A percentile compares a stretch with the other conserved stretches of the same genome.
Evolutionary conservation across 2,113 vertebrate species (phyloP).

Genomic region (Muscicapa adusta): DNA sequence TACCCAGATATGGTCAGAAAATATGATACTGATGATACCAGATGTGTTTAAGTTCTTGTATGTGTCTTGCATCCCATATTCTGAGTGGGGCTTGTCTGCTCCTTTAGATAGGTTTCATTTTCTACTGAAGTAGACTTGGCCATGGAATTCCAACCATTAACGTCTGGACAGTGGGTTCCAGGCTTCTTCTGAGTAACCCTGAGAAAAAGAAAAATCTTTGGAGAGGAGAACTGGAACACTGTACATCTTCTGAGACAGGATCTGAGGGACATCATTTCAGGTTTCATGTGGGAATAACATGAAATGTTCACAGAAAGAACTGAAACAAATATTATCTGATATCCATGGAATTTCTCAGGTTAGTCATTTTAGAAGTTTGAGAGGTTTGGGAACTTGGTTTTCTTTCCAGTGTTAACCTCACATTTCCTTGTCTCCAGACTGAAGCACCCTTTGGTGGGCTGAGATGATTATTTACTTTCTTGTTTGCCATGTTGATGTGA

Average conservation of each 20-base stretch:
- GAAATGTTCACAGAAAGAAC: not conserved
- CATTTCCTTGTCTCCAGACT: not conserved
- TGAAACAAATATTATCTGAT: not conserved
- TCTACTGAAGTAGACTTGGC: not conserved
- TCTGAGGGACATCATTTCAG: not conserved
- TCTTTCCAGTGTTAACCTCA: not conserved
- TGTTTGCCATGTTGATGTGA: not conserved
- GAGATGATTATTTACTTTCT: not conserved
- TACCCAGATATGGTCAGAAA: not conserved
- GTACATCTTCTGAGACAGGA: not conserved
- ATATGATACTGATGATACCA: not conserved
- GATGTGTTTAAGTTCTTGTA: not conserved
- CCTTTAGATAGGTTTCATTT: not conserved
- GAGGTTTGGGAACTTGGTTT: not conserved
- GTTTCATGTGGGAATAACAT: not conserved
- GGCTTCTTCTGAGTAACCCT: not conserved
- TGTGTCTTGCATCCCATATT: not conserved
- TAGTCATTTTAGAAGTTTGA: not conserved
- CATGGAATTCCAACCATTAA: not conserved
- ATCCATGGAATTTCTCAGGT: not conserved
- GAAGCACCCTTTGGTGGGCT: not conserved
- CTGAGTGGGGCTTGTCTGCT: not conserved
- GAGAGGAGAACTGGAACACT: not conserved
- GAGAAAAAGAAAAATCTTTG: not conserved
- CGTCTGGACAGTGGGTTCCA: not conserved